Evolutionary conservation across 2,888 invertebrate genomes (phyloP), one percentile per base, ranked within the genome.

Genomic region (Amaurobius ferox): DNA sequence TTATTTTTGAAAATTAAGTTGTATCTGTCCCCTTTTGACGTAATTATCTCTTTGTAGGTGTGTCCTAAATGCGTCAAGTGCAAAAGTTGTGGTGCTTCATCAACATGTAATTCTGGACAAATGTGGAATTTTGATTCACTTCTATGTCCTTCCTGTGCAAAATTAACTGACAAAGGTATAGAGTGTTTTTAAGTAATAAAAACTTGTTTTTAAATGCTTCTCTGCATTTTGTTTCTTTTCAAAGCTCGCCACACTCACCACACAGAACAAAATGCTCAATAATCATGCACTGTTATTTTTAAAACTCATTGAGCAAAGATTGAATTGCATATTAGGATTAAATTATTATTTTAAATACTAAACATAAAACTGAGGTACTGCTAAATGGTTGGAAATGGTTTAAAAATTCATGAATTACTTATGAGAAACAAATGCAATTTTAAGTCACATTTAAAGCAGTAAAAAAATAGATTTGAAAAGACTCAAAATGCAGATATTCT

Each of bases 141-240:
- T 3, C 94, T 97, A 91, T 98, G 98, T 91, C 94, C 94, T 35
- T 93, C 94, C 55, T 98, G 98, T 92, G 96, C 97, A 91, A 95
- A 95, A 90, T 93, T 96, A 85, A 94, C 96, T 83, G 96, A 96
- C 90, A 95, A 95, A 91, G 97, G 96, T 91, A 87, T 71, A 87
- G 73, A 71, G 44, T 85, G 83, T 77, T 85, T 85, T 85, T 85
- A 85, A 81, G 40, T 76, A 73, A 71, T 72, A 66, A 77, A 83
- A 76, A 71, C 79, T 73, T 73, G 72, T 85, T 85, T 77, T 67
- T 83, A 76, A 39, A 70, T 78, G 76, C 77, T 85, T 71, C 64
- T 71, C 67, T 77, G 83, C 83, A 66, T 68, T 30, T 55, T 67
- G 72, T 77, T 85, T 72, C 83, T 77, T 81, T 85, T 23, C 83